Evolutionary conservation across 1,140 invertebrate genomes (phyloP).

Genomic region (Zelostemma sp.): DNA sequence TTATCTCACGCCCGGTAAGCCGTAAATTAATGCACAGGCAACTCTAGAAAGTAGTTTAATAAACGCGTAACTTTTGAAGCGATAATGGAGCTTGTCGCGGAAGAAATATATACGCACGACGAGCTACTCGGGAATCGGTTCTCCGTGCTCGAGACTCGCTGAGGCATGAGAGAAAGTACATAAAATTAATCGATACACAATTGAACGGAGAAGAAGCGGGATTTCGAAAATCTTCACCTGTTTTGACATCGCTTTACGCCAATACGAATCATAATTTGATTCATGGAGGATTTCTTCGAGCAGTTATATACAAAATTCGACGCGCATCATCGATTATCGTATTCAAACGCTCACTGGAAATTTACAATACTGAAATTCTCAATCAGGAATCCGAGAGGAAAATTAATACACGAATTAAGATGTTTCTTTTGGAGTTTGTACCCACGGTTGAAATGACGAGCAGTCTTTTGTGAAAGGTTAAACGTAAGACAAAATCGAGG

Average conservation of each 20-base stretch:
- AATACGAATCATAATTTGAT: too few species aligned
- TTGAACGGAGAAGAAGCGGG: constrained; percentile 17
- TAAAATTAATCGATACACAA: constrained; percentile 42
- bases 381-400: too few species aligned
- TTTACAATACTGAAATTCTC: too few species aligned
- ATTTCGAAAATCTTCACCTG: constrained; percentile 17
- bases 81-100: constrained; percentile 43
- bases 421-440: too few species aligned
- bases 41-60: constrained; percentile 49
- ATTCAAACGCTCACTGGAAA: too few species aligned
- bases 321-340: too few species aligned
- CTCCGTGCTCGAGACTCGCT: constrained; percentile 21
- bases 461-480: too few species aligned
- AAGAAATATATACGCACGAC: constrained; percentile 31
- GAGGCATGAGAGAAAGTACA: constrained; percentile 39
- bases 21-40: constrained; percentile 38
- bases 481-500: constrained; percentile 22
- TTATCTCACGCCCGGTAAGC: constrained; percentile 20
- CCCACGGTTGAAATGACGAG: too few species aligned
- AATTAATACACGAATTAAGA: too few species aligned
- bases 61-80: constrained; percentile 40
- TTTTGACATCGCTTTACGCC: background rate
- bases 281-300: too few species aligned
- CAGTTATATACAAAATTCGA: too few species aligned
- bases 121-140: constrained; percentile 32